These are phyloP conservation scores for Venusia cambrica DNA, from an alignment of 2,888 invertebrate genomes.

Conservation along the genomic window DNA sequence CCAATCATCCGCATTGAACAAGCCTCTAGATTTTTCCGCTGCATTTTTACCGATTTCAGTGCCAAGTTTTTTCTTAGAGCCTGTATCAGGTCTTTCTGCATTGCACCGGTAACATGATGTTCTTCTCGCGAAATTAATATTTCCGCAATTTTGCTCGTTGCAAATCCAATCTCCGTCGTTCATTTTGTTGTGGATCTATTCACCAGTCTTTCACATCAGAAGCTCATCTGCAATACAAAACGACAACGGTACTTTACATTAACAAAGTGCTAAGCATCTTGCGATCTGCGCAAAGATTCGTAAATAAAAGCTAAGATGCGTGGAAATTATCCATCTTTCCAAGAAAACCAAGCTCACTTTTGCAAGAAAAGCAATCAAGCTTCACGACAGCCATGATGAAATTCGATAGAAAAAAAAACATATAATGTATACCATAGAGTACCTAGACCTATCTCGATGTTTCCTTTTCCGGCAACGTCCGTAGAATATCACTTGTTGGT, in stretches of 20 bases:
- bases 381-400: constrained; percentile 63
- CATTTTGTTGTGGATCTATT: constrained; percentile 59
- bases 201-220: constrained; percentile 37
- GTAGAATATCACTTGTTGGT: no score
- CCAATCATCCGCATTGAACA: constrained; percentile 99
- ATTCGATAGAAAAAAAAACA: constrained; percentile 43
- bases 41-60: constrained; percentile 99
- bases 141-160: constrained; percentile 88
- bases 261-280: constrained; percentile 37
- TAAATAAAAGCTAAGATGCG: constrained; percentile 66
- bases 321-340: constrained; percentile 56
- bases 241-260: constrained; percentile 30
- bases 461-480: constrained; percentile 25
- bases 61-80: constrained; percentile 89
- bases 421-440: constrained; percentile 32
- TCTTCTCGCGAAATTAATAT: constrained; percentile 96
- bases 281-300: constrained; percentile 38
- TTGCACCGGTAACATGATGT: constrained; percentile 95
- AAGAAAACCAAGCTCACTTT: constrained; percentile 76
- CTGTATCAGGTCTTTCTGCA: constrained; percentile 81
- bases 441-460: neutral
- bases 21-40: constrained; percentile 98
- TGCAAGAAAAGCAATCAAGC: constrained; percentile 73
- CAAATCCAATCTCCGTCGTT: constrained; percentile 85
- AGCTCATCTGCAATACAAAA: constrained; percentile 35